Conservation (phyloP, 2,888 invertebrate species). For the Agrochola lota region DNA sequence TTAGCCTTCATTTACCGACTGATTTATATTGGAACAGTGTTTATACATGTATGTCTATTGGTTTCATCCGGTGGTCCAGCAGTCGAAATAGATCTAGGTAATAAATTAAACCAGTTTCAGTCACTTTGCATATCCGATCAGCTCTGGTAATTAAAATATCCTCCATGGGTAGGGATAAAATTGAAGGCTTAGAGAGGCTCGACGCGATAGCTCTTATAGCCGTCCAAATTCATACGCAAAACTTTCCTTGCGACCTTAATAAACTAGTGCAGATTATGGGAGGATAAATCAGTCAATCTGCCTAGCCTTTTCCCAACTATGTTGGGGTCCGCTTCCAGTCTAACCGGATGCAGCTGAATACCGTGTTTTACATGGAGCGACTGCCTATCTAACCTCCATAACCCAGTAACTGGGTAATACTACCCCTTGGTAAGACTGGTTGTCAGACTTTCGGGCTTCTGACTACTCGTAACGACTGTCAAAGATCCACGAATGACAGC, state of each 20-base stretch:
- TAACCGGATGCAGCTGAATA: no score
- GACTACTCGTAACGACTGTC: no score
- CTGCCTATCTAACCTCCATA: no score
- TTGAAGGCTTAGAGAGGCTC: background rate
- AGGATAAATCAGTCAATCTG: background rate
- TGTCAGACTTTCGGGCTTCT: no score
- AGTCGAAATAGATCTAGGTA: constrained; percentile 22
- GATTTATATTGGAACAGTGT: constrained; percentile 4
- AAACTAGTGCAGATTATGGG: background rate
- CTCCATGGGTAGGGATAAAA: background rate
- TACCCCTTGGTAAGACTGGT: no score
- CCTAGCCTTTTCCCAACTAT: no score
- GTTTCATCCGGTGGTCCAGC: constrained; percentile 34
- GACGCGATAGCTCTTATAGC: background rate
- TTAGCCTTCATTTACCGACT: constrained; percentile 44
- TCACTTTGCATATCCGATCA: constrained; percentile 42
- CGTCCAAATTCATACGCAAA: background rate
- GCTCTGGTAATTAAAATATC: constrained; percentile 10
- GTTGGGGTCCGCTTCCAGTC: no score
- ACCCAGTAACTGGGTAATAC: no score
- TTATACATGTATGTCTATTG: background rate
- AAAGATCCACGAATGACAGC: no score
- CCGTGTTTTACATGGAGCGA: no score
- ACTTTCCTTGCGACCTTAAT: background rate
- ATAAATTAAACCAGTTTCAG: constrained; percentile 38